Evolutionary conservation across 2,888 invertebrate genomes (phyloP).

Genomic region (Gymnocheta viridis): DNA sequence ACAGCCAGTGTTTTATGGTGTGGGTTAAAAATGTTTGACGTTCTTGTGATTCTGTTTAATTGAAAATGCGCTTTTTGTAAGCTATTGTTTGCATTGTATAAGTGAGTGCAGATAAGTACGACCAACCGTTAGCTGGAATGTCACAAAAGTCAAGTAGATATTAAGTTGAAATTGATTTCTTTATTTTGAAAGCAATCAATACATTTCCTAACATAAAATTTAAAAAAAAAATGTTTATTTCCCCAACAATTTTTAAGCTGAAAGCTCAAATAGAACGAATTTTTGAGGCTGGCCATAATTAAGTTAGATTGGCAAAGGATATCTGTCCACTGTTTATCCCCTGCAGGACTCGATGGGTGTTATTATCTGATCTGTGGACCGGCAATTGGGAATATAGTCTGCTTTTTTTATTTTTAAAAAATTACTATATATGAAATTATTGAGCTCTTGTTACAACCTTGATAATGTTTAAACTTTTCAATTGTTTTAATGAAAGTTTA

Average conservation of each 20-base stretch:
- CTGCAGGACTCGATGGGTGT: too few relatives aligned
- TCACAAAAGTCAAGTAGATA: constrained; percentile 53
- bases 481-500: too few relatives aligned
- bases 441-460: too few relatives aligned
- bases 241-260: neutral
- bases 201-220: neutral
- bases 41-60: neutral
- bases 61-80: constrained; percentile 26
- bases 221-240: neutral
- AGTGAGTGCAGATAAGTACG: neutral
- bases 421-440: too few relatives aligned
- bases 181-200: too few relatives aligned
- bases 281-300: neutral
- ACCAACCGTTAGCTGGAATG: constrained; percentile 19
- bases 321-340: too few relatives aligned
- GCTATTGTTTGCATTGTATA: neutral
- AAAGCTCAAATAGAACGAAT: neutral
- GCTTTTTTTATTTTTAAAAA: too few relatives aligned
- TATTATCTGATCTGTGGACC: too few relatives aligned
- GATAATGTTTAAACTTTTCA: too few relatives aligned
- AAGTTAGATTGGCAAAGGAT: too few relatives aligned
- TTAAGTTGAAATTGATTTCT: neutral
- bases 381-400: too few relatives aligned
- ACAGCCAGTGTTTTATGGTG: constrained; percentile 27
- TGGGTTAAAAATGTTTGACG: neutral